Evolutionary conservation across 1,140 invertebrate genomes (phyloP).

Genomic region (Brachionus plicatilis): DNA sequence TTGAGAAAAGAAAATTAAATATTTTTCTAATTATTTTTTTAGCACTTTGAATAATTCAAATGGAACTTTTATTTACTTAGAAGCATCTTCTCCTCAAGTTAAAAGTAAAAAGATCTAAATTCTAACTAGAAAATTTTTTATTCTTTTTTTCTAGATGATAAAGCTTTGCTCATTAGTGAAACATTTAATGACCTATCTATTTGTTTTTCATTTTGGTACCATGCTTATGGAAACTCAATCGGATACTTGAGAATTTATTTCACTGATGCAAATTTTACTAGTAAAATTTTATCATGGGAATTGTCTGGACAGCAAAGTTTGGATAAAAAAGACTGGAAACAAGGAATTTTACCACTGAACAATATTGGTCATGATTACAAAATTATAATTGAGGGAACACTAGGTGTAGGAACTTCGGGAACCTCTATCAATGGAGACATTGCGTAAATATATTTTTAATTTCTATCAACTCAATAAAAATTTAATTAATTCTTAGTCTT

Average conservation of each 20-base stretch:
- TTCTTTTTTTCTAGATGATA: conserved; percentile 2
- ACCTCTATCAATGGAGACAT: neutral
- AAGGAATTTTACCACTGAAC: neutral
- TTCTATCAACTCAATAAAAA: neutral
- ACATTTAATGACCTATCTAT: conserved; percentile 23
- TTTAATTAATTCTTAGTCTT: neutral
- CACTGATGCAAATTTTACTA: conserved; percentile 45
- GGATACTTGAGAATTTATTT: conserved; percentile 45
- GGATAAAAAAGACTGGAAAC: conserved; percentile 13
- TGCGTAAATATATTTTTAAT: neutral
- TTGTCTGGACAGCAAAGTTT: neutral
- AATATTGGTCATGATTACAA: conserved; percentile 9
- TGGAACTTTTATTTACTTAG: conserved; percentile 43
- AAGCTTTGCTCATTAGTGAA: conserved; percentile 27
- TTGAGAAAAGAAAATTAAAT: neutral
- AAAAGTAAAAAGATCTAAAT: neutral
- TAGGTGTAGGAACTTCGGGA: neutral
- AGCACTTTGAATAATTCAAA: conserved; percentile 21
- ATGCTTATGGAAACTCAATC: conserved; percentile 40
- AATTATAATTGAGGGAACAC: neutral
- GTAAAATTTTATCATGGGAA: conserved; percentile 41
- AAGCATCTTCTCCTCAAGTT: conserved; percentile 2
- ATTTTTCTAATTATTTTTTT: neutral
- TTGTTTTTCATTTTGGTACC: conserved; percentile 39
- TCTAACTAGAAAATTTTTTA: neutral